phyloP scores from a whole-genome alignment of 2,113 vertebrate genomes.

The Sminthopsis crassicaudata region DNA sequence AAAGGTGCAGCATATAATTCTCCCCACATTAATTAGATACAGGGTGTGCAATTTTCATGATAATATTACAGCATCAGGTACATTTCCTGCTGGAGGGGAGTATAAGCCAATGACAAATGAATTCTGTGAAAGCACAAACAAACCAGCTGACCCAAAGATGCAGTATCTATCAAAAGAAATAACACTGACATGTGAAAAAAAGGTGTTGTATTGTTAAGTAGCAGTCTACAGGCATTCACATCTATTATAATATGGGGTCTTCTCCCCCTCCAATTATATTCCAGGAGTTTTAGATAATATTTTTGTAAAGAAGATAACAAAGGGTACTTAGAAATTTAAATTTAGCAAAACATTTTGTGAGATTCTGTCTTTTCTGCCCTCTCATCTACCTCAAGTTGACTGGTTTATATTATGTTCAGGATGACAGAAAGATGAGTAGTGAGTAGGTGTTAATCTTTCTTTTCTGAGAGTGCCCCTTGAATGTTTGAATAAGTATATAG shows the following conservation, averaged over 20 bases:
- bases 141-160: conserved; percentile 6
- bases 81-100: background rate
- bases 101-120: conserved; percentile 56
- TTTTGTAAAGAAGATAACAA: conserved; percentile 6
- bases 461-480: conserved; percentile 14
- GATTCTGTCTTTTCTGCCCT: background rate
- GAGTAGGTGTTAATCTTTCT: conserved; percentile 27
- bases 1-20: background rate
- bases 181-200: background rate
- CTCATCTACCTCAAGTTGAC: conserved; percentile 6
- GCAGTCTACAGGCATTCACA: background rate
- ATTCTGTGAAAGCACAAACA: background rate
- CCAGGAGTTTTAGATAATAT: background rate
- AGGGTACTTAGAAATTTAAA: conserved; percentile 12
- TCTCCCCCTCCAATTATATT: background rate
- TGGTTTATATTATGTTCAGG: conserved; percentile 47
- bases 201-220: conserved; percentile 12
- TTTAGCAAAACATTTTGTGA: background rate
- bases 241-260: background rate
- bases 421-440: conserved; percentile 20
- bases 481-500: conserved; percentile 9
- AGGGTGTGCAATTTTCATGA: conserved; percentile 2
- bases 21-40: conserved; percentile 34
- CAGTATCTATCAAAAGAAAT: conserved; percentile 25
- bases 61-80: conserved; percentile 46